These are phyloP conservation scores for Brachyalestes nurse DNA, from an alignment of 2,797 vertebrate genomes.

Conservation along the genomic window DNA sequence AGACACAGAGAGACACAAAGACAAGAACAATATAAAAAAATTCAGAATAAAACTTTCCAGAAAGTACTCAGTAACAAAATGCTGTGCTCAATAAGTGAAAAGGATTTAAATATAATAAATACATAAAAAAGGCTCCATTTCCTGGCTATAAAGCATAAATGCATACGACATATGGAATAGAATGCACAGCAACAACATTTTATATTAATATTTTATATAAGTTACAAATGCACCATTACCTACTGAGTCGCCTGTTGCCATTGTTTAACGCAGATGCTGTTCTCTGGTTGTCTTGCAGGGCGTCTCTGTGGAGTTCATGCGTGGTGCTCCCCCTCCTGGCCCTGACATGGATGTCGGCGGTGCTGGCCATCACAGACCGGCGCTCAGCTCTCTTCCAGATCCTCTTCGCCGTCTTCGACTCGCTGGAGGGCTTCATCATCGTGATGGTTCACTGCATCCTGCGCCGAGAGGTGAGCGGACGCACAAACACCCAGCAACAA, in stretches of 20 bases:
- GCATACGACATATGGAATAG: too few species aligned
- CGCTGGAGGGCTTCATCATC: slow-evolving; percentile 96
- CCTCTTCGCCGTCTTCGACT: slow-evolving; percentile 97
- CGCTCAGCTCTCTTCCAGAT: slow-evolving; percentile 98
- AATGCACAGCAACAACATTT: too few species aligned
- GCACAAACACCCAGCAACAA: neutral
- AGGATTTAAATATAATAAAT: too few species aligned
- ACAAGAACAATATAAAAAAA: too few species aligned
- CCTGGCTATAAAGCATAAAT: too few species aligned
- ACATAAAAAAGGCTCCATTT: too few species aligned
- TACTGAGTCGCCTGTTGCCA: neutral
- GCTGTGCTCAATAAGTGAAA: slow-evolving; percentile 6
- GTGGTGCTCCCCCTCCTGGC: slow-evolving; percentile 97
- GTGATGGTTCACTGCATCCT: slow-evolving; percentile 99
- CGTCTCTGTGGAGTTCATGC: slow-evolving; percentile 98
- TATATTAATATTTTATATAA: too few species aligned
- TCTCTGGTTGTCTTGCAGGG: slow-evolving; percentile 76
- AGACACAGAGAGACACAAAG: too few species aligned
- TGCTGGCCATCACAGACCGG: slow-evolving; percentile 96
- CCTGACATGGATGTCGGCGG: slow-evolving; percentile 98
- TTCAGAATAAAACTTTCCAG: too few species aligned
- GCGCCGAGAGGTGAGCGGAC: slow-evolving; percentile 86
- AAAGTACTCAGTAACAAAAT: too few species aligned
- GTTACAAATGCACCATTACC: neutral
- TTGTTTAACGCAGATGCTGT: slow-evolving; percentile 9